Conservation (phyloP, 2,888 invertebrate species). For the Folsomia manolachei region DNA sequence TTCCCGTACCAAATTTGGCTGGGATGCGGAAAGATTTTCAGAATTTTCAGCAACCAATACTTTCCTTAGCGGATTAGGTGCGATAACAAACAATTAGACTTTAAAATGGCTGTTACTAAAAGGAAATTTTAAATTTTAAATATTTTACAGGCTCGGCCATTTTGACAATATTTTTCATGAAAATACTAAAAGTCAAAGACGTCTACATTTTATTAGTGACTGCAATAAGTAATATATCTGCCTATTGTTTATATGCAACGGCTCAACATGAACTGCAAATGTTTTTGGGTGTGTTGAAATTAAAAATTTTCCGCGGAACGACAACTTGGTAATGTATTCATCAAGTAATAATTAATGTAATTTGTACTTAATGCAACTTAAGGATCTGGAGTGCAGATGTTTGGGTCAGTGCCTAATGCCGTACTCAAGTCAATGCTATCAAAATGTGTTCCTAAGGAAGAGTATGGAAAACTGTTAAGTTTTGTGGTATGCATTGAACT, state of each 20-base stretch:
- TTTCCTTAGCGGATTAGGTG: constrained; percentile 56
- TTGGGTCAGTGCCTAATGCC: constrained; percentile 60
- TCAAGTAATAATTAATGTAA: not conserved
- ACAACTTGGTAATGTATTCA: no score
- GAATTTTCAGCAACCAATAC: constrained; percentile 60
- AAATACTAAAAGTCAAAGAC: constrained; percentile 27
- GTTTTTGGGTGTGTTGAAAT: constrained; percentile 40
- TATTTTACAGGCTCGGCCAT: constrained; percentile 58
- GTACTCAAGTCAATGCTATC: constrained; percentile 63
- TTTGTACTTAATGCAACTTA: not conserved
- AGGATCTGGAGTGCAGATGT: constrained; percentile 57
- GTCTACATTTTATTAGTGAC: constrained; percentile 26
- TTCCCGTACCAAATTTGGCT: constrained; percentile 63
- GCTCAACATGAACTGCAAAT: constrained; percentile 33
- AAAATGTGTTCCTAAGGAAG: constrained; percentile 61
- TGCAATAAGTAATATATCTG: constrained; percentile 29
- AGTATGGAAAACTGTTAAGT: constrained; percentile 56
- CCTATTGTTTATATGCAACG: constrained; percentile 29
- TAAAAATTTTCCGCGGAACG: not conserved
- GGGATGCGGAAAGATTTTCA: constrained; percentile 65
- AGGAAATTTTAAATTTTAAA: not conserved
- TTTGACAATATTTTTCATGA: constrained; percentile 27
- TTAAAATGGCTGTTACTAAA: not conserved
- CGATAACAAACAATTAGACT: not conserved
- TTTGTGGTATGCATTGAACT: constrained; percentile 61